A percentile compares a stretch with the other conserved stretches of the same genome.
Evolutionary conservation across 1,140 invertebrate species (phyloP).

Genomic region (Drosophila azteca): DNA sequence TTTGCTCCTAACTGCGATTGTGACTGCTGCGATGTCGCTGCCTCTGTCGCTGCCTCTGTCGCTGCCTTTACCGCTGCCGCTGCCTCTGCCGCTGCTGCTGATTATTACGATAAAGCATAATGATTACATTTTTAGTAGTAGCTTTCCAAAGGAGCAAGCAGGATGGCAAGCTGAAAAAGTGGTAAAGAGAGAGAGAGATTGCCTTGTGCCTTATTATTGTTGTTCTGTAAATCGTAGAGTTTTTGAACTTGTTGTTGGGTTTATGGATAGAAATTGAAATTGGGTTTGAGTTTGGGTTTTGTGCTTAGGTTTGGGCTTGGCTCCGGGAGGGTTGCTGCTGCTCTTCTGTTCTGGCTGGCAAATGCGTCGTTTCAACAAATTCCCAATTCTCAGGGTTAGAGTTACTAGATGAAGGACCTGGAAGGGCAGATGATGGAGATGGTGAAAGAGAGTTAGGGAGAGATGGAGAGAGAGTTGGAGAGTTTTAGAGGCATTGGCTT

Average conservation of each 20-base stretch:
- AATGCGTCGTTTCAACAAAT: too few species aligned
- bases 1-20: slow-evolving; percentile 52
- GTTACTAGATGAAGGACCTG: too few species aligned
- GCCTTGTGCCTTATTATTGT: slow-evolving; percentile 51
- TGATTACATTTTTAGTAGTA: slow-evolving; percentile 81
- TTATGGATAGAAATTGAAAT: slow-evolving; percentile 55
- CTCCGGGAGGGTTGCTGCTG: slow-evolving; percentile 38
- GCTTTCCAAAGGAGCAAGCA: slow-evolving; percentile 29
- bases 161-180: slow-evolving; percentile 12
- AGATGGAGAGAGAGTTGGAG: slow-evolving; percentile 27
- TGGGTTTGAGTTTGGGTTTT: slow-evolving; percentile 36
- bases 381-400: slow-evolving; percentile 31
- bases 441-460: not conserved
- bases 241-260: slow-evolving; percentile 69
- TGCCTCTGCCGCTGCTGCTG: slow-evolving; percentile 67
- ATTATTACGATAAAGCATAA: slow-evolving; percentile 81
- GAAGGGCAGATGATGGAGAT: slow-evolving; percentile 2
- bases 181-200: slow-evolving; percentile 28
- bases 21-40: slow-evolving; percentile 31
- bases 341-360: slow-evolving; percentile 3
- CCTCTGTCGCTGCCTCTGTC: slow-evolving; percentile 55
- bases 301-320: slow-evolving; percentile 17
- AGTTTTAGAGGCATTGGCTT: slow-evolving; percentile 72
- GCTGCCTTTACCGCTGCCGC: slow-evolving; percentile 60
- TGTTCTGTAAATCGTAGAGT: slow-evolving; percentile 58